Percentiles rank a stretch among this genome's conserved stretches.
Conservation (phyloP, 2,888 invertebrate species). For the Xestia xanthographa region DNA sequence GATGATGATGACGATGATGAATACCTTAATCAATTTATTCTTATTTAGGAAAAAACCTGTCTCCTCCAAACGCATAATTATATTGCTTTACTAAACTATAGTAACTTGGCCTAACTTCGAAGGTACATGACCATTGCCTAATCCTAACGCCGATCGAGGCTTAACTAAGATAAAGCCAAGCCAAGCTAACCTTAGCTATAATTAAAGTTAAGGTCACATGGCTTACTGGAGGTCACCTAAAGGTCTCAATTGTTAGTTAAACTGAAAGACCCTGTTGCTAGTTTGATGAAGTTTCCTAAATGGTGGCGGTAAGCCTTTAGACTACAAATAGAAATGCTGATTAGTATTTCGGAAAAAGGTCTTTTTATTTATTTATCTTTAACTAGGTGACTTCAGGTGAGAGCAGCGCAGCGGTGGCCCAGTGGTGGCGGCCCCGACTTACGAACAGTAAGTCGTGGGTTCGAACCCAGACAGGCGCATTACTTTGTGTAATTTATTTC, state of each 20-base stretch:
- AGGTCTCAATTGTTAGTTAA: slow-evolving; percentile 55
- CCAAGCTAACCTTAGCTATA: slow-evolving; percentile 53
- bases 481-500: too few relatives aligned
- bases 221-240: slow-evolving; percentile 53
- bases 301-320: slow-evolving; percentile 8
- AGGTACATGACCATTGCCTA: slow-evolving; percentile 34
- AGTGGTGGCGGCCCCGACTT: too few relatives aligned
- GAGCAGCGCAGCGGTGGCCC: too few relatives aligned
- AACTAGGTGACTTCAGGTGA: too few relatives aligned
- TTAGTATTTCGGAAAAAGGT: neutral
- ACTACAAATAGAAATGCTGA: neutral
- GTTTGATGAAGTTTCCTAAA: slow-evolving; percentile 37
- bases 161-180: slow-evolving; percentile 56
- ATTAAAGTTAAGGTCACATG: slow-evolving; percentile 64
- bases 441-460: too few relatives aligned
- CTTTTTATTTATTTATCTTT: neutral
- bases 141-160: slow-evolving; percentile 58
- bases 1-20: too few relatives aligned
- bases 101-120: slow-evolving; percentile 26
- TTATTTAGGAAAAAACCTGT: neutral
- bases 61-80: neutral
- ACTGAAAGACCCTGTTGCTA: slow-evolving; percentile 15
- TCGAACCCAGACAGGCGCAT: too few relatives aligned
- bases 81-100: slow-evolving; percentile 11
- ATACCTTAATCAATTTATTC: too few relatives aligned